Conservation (phyloP, 2,888 invertebrate genomes). For the Nebria salina region DNA sequence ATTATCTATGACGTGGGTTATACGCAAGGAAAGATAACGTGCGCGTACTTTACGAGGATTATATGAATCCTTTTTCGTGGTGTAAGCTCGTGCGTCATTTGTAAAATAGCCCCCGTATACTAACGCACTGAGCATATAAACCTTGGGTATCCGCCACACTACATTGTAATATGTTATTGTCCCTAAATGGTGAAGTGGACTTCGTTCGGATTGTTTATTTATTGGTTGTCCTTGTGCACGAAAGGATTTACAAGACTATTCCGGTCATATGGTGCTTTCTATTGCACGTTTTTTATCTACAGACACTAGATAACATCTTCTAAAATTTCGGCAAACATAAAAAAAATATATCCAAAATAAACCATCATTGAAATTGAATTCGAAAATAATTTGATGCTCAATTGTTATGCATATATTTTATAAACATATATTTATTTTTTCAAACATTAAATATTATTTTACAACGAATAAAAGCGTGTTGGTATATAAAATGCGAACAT, state of each 20-base stretch:
- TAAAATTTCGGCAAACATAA: too few species aligned
- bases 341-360: too few species aligned
- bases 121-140: constrained; percentile 9
- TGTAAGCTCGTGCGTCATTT: constrained; percentile 16
- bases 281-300: neutral
- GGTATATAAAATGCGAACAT: neutral
- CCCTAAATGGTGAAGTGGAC: constrained; percentile 30
- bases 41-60: constrained; percentile 41
- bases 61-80: constrained; percentile 33
- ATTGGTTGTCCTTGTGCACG: constrained; percentile 12
- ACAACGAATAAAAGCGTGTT: too few species aligned
- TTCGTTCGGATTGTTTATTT: constrained; percentile 37
- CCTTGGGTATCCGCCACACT: constrained; percentile 8
- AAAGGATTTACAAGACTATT: constrained; percentile 31
- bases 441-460: neutral
- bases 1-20: neutral
- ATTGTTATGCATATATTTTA: neutral
- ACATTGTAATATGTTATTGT: constrained; percentile 44
- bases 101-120: constrained; percentile 9
- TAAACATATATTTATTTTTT: neutral
- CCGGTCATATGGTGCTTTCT: neutral
- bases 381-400: too few species aligned
- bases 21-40: constrained; percentile 28
- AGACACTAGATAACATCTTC: too few species aligned
- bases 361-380: too few species aligned